phyloP scores from a whole-genome alignment of 2,113 vertebrate species.

The Synodontis membranacea region DNA sequence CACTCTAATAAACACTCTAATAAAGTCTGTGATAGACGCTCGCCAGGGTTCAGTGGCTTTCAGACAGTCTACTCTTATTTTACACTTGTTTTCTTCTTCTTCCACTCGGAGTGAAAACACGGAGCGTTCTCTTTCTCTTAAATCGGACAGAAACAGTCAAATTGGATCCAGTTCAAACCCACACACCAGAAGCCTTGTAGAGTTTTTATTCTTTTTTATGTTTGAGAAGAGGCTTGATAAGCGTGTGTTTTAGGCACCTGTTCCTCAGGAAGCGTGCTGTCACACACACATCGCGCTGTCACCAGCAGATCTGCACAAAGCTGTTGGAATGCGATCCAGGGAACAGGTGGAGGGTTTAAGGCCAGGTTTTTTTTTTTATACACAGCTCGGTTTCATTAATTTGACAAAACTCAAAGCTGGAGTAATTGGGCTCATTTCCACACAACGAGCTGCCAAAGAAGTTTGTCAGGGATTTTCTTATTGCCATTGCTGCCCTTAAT shows the following conservation, averaged over 20 bases:
- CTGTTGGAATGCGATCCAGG: conserved; percentile 33
- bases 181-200: not conserved
- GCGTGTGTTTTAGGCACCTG: conserved; percentile 18
- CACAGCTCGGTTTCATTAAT: conserved; percentile 38
- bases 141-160: not conserved
- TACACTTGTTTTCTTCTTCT: not conserved
- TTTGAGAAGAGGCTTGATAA: conserved; percentile 9
- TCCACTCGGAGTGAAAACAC: not conserved
- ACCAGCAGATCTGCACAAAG: conserved; percentile 8
- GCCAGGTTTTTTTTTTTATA: conserved; percentile 2
- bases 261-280: conserved; percentile 16
- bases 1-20: too few relatives aligned
- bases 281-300: conserved; percentile 15
- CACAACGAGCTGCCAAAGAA: conserved; percentile 19
- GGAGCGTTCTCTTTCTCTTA: not conserved
- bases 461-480: conserved; percentile 25
- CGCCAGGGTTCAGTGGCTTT: not conserved
- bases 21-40: not conserved
- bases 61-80: not conserved
- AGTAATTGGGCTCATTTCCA: conserved; percentile 36
- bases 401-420: conserved; percentile 35
- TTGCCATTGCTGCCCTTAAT: conserved; percentile 18
- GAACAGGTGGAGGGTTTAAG: conserved; percentile 42
- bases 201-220: not conserved
- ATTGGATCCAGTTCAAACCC: conserved; percentile 7